Conservation (phyloP, 2,888 invertebrate species). For the Dicranocentrus wangi region DNA sequence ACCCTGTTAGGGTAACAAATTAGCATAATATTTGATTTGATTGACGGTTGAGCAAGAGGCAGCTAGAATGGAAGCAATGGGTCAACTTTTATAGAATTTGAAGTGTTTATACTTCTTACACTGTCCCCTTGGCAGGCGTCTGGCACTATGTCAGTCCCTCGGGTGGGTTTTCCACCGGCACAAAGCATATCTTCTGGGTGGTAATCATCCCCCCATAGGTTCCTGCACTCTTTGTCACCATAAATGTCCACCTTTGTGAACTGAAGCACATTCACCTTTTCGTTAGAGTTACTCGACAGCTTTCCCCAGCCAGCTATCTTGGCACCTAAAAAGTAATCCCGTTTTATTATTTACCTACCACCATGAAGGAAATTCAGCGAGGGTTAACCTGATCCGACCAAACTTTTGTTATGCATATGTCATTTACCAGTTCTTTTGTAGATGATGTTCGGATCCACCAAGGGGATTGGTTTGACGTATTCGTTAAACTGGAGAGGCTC, state of each 20-base stretch:
- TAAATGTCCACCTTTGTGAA: neutral
- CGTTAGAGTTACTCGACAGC: neutral
- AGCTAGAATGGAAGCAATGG: neutral
- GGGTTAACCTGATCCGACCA: neutral
- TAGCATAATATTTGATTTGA: too few species aligned
- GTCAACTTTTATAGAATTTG: neutral
- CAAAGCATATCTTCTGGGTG: constrained; percentile 29
- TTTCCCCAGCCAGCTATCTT: neutral
- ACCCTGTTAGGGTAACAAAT: neutral
- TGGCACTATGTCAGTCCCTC: neutral
- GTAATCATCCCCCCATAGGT: constrained; percentile 24
- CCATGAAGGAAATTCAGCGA: neutral
- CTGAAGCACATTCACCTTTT: neutral
- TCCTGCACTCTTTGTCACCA: neutral
- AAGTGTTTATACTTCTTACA: neutral
- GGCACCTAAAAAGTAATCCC: neutral
- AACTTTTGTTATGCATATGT: neutral
- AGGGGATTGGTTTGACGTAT: neutral
- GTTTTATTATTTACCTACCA: too few species aligned
- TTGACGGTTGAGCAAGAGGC: neutral
- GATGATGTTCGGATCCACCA: neutral
- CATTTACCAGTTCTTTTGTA: neutral
- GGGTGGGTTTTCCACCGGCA: constrained; percentile 16
- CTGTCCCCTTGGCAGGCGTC: constrained; percentile 39
- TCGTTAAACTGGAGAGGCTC: neutral